phyloP scores from a whole-genome alignment of 2,888 invertebrate species.

The Ligdia adustata region DNA sequence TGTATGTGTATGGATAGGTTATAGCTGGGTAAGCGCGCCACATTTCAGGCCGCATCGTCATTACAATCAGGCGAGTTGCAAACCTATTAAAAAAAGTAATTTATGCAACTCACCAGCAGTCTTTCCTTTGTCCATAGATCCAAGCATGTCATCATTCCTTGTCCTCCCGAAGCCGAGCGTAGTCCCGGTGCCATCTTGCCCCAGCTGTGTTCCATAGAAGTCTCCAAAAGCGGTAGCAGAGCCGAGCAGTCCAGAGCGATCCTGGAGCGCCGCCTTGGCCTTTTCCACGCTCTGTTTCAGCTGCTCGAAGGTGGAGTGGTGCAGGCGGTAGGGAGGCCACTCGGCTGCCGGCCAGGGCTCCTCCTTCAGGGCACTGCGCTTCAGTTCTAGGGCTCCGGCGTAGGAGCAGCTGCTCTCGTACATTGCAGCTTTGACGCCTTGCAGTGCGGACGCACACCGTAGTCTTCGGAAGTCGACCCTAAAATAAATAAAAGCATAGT shows the following conservation, averaged over 20 bases:
- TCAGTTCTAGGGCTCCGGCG: conserved; percentile 92
- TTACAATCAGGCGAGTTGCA: no score
- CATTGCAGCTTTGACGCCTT: conserved; percentile 85
- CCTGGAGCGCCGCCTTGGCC: conserved; percentile 93
- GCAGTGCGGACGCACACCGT: conserved; percentile 72
- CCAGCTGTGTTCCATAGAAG: conserved; percentile 83
- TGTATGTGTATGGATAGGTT: no score
- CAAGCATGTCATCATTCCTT: conserved; percentile 76
- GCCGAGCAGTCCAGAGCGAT: conserved; percentile 87
- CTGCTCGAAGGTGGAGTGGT: conserved; percentile 95
- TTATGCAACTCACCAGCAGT: conserved; percentile 64
- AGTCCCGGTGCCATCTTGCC: conserved; percentile 63
- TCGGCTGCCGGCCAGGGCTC: conserved; percentile 86
- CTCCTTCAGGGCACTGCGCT: conserved; percentile 85
- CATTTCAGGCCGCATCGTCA: no score
- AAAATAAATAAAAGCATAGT: no score
- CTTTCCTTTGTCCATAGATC: conserved; percentile 73
- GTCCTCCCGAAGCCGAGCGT: conserved; percentile 69
- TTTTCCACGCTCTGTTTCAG: conserved; percentile 95
- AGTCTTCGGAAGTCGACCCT: conserved; percentile 73
- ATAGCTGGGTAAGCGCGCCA: no score
- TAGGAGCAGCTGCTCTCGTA: conserved; percentile 97
- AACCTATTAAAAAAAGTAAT: background rate
- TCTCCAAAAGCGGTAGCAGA: conserved; percentile 89
- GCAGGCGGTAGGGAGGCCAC: conserved; percentile 91